phyloP scores from a whole-genome alignment of 2,113 vertebrate species.

The Marcusenius ussheri region DNA sequence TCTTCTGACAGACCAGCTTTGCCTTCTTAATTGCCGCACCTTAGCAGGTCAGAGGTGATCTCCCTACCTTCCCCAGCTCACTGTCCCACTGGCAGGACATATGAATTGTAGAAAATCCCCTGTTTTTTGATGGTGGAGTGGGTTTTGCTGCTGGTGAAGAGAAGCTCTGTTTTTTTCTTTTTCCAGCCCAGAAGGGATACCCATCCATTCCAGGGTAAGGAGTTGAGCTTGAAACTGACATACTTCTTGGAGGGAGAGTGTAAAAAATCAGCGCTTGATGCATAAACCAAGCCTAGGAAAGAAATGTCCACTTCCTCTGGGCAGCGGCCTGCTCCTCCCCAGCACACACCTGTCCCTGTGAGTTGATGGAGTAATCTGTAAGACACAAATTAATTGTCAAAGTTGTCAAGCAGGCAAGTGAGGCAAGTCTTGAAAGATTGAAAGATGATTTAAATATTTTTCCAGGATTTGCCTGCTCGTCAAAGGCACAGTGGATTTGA shows the following conservation, averaged over 20 bases:
- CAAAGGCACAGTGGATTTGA: constrained; percentile 55
- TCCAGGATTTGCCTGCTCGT: constrained; percentile 37
- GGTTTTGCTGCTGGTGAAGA: not conserved
- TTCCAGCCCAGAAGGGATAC: constrained; percentile 19
- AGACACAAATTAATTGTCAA: constrained; percentile 60
- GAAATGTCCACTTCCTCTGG: not conserved
- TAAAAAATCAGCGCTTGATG: not conserved
- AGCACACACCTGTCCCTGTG: not conserved
- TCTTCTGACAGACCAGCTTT: constrained; percentile 42
- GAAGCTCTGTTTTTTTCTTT: not conserved
- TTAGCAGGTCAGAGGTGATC: constrained; percentile 49
- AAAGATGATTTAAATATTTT: constrained; percentile 59
- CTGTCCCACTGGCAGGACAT: constrained; percentile 44
- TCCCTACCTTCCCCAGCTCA: not conserved
- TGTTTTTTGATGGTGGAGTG: not conserved
- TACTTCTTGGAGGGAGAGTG: not conserved
- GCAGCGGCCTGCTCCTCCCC: not conserved
- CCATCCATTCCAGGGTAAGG: not conserved
- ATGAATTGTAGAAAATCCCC: constrained; percentile 35
- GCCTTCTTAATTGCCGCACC: constrained; percentile 57
- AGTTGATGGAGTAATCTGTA: constrained; percentile 53
- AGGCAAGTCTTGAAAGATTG: constrained; percentile 42
- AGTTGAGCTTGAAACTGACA: constrained; percentile 1
- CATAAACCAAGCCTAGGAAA: constrained; percentile 1
- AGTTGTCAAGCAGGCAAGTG: constrained; percentile 40